Evolutionary conservation across 1,140 invertebrate genomes (phyloP).

Genomic region (Hyles euphorbiae): DNA sequence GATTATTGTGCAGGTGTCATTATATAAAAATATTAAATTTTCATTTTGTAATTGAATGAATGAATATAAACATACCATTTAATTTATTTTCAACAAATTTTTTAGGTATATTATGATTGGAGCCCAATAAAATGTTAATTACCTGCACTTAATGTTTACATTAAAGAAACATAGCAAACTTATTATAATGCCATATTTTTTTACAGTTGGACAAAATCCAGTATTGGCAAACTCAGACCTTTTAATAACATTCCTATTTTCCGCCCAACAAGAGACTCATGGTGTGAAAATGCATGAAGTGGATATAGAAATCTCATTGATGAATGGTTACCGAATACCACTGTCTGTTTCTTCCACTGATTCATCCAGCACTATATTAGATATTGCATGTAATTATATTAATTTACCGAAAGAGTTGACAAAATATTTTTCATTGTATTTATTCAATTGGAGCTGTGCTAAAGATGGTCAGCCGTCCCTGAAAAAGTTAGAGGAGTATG

Average conservation of each 20-base stretch:
- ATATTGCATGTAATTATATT: conserved; percentile 86
- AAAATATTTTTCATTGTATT: conserved; percentile 92
- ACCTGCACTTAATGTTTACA: no score
- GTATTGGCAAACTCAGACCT: conserved; percentile 85
- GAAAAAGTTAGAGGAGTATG: conserved; percentile 94
- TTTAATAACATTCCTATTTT: conserved; percentile 91
- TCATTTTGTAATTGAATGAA: no score
- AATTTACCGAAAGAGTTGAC: conserved; percentile 85
- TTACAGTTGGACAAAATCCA: conserved; percentile 90
- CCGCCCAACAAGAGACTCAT: conserved; percentile 92
- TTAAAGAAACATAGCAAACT: no score
- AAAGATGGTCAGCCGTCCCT: conserved; percentile 85
- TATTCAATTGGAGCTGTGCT: conserved; percentile 85
- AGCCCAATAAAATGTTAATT: no score
- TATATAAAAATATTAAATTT: no score
- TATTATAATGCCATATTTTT: conserved; percentile 10
- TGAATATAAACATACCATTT: no score
- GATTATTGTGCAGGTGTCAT: no score
- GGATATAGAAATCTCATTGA: conserved; percentile 87
- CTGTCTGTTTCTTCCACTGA: conserved; percentile 89
- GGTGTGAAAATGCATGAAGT: conserved; percentile 83
- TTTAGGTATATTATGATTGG: no score
- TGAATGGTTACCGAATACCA: conserved; percentile 90
- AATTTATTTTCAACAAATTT: no score
- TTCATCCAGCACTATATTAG: conserved; percentile 87